Base-by-base conservation (phyloP, 2,797 vertebrate genomes). In the Kryptolebias ocellatus region DNA sequence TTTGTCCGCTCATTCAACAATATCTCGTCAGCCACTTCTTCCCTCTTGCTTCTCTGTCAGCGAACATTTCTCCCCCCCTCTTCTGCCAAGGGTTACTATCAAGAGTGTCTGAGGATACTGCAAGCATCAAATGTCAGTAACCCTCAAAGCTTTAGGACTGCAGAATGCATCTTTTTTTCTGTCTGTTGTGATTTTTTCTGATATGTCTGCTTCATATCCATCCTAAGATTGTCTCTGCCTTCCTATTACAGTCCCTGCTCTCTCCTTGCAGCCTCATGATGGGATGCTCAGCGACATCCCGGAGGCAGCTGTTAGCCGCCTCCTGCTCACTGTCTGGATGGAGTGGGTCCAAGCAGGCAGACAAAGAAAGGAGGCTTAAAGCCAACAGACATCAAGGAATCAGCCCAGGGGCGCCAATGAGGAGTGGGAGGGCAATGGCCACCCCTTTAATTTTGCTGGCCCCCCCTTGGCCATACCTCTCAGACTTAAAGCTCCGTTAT, bases 281-380 rank as follows among this genome's bases (percentile, higher is more conserved):
- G 70, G 45, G 74, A 69, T 64, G 66, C 74, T 60, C 46, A 65
- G 59, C 2, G 1, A 67, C 53, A 45, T 28, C 70, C 87, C 84
- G 1, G 31, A 71, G 74, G 88, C 79, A 45, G 79, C 80, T 18
- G 74, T 90, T 89, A 84, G 78, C 87, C 81, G 80, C 84, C 83
- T 76, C 87, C 81, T 89, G 87, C 72, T 89, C 45, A 4, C 74
- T 66, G 83, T 86, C 83, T 72, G 71, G 20, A 64, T 31, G 67
- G 67, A 76, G 62, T 9, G 60, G 47, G 70, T 59, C 58, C 60
- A 63, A 44, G 78, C 63, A 52, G 60, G 59, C 46, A 31, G 64
- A 59, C 31, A 69, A 65, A 44, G 59, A 77, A 57, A 49, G 44
- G 47, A 62, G 63, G 55, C 69, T 11, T 0, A 29, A 6, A 59